phyloP scores from a whole-genome alignment of 2,888 invertebrate species.

The Nysson spinosus region DNA sequence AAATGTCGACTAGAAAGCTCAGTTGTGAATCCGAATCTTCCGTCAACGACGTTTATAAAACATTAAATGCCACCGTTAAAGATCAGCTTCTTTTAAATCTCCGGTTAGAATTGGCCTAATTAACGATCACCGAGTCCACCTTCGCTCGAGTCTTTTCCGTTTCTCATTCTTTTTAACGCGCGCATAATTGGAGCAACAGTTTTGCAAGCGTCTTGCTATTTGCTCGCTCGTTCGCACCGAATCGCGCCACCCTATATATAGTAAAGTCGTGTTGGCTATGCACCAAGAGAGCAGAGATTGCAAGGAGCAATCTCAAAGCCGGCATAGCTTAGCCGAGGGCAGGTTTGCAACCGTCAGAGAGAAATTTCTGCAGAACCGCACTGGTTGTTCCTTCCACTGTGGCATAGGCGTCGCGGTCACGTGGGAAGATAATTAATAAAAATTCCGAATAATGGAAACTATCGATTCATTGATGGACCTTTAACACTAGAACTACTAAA shows the following conservation, averaged over 20 bases:
- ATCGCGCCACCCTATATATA: conserved; percentile 38
- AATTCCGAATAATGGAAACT: neutral
- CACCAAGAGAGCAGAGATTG: conserved; percentile 39
- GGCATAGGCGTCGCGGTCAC: conserved; percentile 12
- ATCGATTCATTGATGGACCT: no score
- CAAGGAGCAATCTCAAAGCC: conserved; percentile 40
- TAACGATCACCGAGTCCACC: neutral
- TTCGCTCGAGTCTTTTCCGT: neutral
- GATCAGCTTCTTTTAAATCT: conserved; percentile 1
- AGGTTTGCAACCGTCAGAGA: conserved; percentile 43
- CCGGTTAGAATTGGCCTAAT: conserved; percentile 22
- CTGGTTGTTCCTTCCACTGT: neutral
- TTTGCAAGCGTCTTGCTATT: conserved; percentile 5
- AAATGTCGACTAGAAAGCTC: conserved; percentile 13
- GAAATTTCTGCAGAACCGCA: conserved; percentile 33
- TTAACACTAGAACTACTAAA: no score
- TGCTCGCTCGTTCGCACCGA: neutral
- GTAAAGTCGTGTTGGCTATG: conserved; percentile 25
- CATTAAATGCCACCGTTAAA: conserved; percentile 18
- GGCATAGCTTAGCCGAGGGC: conserved; percentile 40
- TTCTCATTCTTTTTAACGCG: neutral
- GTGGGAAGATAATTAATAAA: neutral
- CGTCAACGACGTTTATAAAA: neutral
- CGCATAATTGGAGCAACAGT: conserved; percentile 1
- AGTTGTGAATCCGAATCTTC: conserved; percentile 9